Conservation (phyloP, 2,797 vertebrate genomes). For the Lepus oiostolus region DNA sequence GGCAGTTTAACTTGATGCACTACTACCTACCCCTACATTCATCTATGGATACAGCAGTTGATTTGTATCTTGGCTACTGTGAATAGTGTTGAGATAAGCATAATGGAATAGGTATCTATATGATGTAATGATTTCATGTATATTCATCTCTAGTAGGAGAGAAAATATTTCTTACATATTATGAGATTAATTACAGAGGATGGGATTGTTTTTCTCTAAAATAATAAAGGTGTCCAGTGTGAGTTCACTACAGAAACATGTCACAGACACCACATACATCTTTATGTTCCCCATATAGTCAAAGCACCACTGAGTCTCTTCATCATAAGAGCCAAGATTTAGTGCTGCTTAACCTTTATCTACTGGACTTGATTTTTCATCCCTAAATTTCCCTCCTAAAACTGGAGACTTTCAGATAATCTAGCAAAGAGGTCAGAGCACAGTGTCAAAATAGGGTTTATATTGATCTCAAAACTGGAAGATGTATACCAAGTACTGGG, state of each 20-base stretch:
- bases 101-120: too few relatives aligned
- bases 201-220: neutral
- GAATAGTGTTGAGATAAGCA: too few relatives aligned
- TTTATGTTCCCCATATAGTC: neutral
- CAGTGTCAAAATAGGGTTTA: neutral
- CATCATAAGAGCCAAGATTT: neutral
- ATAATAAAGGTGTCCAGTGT: neutral
- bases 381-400: neutral
- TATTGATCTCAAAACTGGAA: constrained; percentile 16
- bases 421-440: neutral
- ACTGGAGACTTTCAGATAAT: neutral
- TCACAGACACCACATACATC: neutral
- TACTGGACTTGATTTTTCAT: neutral
- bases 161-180: neutral
- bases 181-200: neutral
- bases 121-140: too few relatives aligned
- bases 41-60: too few relatives aligned
- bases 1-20: too few relatives aligned
- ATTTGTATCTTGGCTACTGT: too few relatives aligned
- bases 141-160: neutral
- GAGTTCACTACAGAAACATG: neutral
- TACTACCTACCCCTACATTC: too few relatives aligned
- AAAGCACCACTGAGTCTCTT: neutral
- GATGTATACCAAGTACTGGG: neutral
- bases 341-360: neutral